Evolutionary conservation across 2,113 vertebrate species (phyloP), one percentile per base, ranked within the genome.

Genomic region (Gymnorhina tibicen): DNA sequence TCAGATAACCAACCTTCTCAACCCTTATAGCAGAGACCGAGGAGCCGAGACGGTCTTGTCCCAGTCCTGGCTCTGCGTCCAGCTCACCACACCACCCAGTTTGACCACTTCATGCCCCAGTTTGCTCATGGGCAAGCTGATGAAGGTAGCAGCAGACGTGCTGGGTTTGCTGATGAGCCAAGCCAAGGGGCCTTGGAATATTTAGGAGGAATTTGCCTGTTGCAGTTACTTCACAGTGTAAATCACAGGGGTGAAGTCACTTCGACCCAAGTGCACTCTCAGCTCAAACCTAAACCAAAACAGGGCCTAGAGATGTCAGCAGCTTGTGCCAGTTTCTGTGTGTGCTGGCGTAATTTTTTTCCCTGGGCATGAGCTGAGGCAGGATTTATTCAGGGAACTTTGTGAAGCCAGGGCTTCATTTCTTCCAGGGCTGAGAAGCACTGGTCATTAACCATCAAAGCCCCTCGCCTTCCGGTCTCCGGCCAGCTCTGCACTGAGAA

Each of bases 401-500:
- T 75, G 27, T 81, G 49, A 84, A 95, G 47, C 37, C 32, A 58
- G 30, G 19, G 47, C 27, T 94, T 92, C 8, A 1, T 92, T 93
- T 90, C 52, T 90, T 55, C 47, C 21, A 70, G 73, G 53, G 11
- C 32, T 90, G 72, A 75, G 83, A 39, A 84, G 55, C 60, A 41
- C n/a, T 75, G 83, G 70, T 22, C 91, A 89, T 96, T 91, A 96
- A 87, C 88, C 80, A 93, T 84, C 76, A 78, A 91, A 95, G 73
- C 42, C 49, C 64, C 15, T 81, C 2, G 0, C 56, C 41, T 88
- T 88, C 73, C 7, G 0, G 2, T 64, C 92, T 90, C 60, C 56
- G 81, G 55, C 47, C 83, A 81, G 79, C 52, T 84, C 50, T 44
- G 50, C 9, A 1, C 72, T 41, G 64, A 68, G 94, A 91, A 94